Evolutionary conservation across 2,797 vertebrate species (phyloP).

Genomic region (Sebastes flavidus): DNA sequence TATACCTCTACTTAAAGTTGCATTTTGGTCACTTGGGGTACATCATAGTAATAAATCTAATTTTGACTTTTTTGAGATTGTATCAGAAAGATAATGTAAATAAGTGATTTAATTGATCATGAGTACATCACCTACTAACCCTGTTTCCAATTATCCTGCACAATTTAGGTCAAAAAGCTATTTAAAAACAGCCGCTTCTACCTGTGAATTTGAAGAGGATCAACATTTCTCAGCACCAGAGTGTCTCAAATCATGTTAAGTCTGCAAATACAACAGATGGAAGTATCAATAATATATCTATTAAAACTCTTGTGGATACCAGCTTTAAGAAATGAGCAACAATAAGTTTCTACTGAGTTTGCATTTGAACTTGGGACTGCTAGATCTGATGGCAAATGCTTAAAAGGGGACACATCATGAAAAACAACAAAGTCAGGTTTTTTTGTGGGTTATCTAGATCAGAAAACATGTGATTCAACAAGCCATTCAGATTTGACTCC

Average conservation of each 20-base stretch:
- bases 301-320: not conserved
- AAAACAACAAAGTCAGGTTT: not conserved
- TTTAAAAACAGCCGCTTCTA: not conserved
- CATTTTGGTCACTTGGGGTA: not conserved
- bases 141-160: not conserved
- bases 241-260: not conserved
- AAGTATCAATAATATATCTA: not conserved
- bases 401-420: not conserved
- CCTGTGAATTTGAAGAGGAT: not conserved
- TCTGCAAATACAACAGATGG: not conserved
- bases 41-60: not conserved
- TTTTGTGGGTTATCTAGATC: not conserved
- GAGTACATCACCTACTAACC: not conserved
- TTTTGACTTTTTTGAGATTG: not conserved
- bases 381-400: not conserved
- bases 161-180: not conserved
- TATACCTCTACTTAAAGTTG: not conserved
- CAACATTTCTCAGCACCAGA: not conserved
- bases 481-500: not conserved
- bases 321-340: not conserved
- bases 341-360: not conserved
- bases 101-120: not conserved
- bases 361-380: not conserved
- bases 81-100: not conserved
- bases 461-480: not conserved